phyloP scores from a whole-genome alignment of 2,113 vertebrate species.

The Oceanites oceanicus region DNA sequence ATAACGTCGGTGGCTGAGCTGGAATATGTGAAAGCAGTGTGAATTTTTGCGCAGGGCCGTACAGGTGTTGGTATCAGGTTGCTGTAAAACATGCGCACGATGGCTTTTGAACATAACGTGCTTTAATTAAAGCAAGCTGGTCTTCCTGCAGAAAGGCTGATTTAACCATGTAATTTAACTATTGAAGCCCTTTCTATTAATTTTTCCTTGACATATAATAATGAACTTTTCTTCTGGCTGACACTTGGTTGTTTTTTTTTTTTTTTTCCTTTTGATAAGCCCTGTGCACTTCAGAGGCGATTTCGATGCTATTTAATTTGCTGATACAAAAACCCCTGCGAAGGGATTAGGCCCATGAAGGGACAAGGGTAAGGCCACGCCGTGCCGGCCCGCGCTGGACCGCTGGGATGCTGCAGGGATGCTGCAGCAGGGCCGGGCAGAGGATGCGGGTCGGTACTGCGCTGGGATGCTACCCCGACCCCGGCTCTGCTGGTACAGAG shows the following conservation, averaged over 20 bases:
- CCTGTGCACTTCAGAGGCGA: background rate
- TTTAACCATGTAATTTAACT: slow-evolving; percentile 37
- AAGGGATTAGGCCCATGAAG: background rate
- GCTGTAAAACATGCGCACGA: background rate
- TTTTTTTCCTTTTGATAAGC: background rate
- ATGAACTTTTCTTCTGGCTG: slow-evolving; percentile 21
- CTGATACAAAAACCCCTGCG: fast-evolving
- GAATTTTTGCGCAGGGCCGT: background rate
- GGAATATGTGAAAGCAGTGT: background rate
- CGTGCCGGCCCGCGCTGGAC: background rate
- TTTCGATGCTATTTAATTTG: background rate
- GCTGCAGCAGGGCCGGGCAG: fast-evolving
- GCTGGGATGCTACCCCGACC: background rate
- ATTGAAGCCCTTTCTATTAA: slow-evolving; percentile 24
- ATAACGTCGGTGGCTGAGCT: background rate
- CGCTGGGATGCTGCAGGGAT: background rate
- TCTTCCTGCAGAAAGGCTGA: slow-evolving; percentile 11
- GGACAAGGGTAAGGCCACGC: background rate
- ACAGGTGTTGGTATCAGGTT: background rate
- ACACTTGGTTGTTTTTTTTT: background rate
- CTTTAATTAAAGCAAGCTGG: slow-evolving; percentile 47
- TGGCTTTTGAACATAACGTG: background rate
- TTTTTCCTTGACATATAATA: slow-evolving; percentile 12
- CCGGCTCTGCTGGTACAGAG: fast-evolving
- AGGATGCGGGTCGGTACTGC: background rate